phyloP scores from a whole-genome alignment of 2,113 vertebrate genomes.

The Erinaceus europaeus region DNA sequence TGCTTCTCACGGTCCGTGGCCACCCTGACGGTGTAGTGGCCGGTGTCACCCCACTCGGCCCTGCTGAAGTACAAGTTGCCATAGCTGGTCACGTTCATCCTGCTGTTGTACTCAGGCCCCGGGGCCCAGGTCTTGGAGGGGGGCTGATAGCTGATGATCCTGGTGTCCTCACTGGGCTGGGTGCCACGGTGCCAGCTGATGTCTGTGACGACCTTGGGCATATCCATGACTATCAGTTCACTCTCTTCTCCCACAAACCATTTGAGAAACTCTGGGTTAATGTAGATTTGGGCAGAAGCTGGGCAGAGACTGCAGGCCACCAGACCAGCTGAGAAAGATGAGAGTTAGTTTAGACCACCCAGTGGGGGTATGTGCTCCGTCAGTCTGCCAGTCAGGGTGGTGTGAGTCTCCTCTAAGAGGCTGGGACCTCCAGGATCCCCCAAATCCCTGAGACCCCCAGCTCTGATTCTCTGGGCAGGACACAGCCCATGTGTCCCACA shows the following conservation, averaged over 20 bases:
- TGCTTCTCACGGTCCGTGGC: neutral
- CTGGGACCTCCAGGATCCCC: neutral
- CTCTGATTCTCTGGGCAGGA: fast-evolving
- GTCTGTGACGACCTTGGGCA: neutral
- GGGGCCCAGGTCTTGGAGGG: neutral
- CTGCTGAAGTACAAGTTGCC: neutral
- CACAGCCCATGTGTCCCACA: fast-evolving
- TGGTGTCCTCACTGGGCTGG: neutral
- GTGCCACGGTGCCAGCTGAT: neutral
- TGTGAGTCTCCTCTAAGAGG: too few relatives aligned
- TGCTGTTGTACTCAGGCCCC: neutral
- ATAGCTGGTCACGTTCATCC: neutral
- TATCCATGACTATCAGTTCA: neutral
- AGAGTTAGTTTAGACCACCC: neutral
- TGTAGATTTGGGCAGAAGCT: neutral
- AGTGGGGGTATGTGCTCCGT: too few relatives aligned
- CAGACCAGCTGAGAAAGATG: neutral
- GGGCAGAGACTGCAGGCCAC: neutral
- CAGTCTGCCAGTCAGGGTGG: neutral
- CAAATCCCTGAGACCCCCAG: neutral
- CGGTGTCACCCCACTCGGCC: neutral
- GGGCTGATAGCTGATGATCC: slow-evolving; percentile 3
- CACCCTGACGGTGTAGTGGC: neutral
- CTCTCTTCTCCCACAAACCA: fast-evolving
- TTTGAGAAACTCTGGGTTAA: neutral